Conservation (phyloP, 1,140 invertebrate genomes). For the Leptopilina clavipes region DNA sequence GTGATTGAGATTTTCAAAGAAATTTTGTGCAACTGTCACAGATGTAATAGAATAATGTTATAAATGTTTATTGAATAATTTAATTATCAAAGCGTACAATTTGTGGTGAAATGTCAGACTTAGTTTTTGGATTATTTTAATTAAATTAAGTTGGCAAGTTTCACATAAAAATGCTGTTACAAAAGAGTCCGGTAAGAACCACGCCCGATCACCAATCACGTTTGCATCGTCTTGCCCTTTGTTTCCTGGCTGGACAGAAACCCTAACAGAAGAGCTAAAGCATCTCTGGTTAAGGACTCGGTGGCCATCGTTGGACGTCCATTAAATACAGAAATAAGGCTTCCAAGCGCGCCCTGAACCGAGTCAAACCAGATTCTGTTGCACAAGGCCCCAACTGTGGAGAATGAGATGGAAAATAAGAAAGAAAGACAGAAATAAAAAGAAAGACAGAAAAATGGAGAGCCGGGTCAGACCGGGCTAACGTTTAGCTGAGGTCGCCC, state of each 20-base stretch:
- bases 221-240: slow-evolving; percentile 68
- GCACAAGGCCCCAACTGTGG: slow-evolving; percentile 45
- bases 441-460: slow-evolving; percentile 50
- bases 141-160: background rate
- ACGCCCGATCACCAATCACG: slow-evolving; percentile 70
- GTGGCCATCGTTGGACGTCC: slow-evolving; percentile 71
- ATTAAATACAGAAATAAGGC: slow-evolving; percentile 73
- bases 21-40: too few relatives aligned
- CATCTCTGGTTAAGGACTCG: slow-evolving; percentile 50
- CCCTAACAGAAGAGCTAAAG: slow-evolving; percentile 52
- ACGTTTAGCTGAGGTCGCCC: slow-evolving; percentile 72
- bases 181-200: slow-evolving; percentile 46
- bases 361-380: slow-evolving; percentile 66
- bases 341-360: slow-evolving; percentile 67
- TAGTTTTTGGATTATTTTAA: background rate
- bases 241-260: slow-evolving; percentile 59
- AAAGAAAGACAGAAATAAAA: slow-evolving; percentile 42
- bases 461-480: slow-evolving; percentile 68
- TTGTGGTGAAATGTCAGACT: background rate
- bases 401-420: slow-evolving; percentile 42
- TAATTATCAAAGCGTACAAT: background rate
- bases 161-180: background rate
- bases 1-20: too few relatives aligned
- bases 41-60: too few relatives aligned
- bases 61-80: too few relatives aligned